Evolutionary conservation across 2,797 vertebrate genomes (phyloP).

Genomic region (Microcaecilia unicolor): DNA sequence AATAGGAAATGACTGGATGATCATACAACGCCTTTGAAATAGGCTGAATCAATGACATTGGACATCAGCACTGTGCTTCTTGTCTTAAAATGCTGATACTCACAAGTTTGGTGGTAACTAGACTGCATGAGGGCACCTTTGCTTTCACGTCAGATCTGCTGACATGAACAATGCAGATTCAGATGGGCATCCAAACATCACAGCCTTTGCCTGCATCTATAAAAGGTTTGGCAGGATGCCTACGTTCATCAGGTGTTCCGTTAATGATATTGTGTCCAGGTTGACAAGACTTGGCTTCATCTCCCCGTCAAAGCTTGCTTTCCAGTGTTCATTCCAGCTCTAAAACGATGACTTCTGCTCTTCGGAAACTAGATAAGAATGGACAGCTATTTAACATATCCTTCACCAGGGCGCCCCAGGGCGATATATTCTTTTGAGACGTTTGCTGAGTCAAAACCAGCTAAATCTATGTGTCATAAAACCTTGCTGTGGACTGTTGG

Average conservation of each 20-base stretch:
- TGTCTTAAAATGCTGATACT: slow-evolving; percentile 39
- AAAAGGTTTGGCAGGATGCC: slow-evolving; percentile 43
- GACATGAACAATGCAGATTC: slow-evolving; percentile 41
- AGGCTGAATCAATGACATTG: slow-evolving; percentile 45
- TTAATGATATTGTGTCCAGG: slow-evolving; percentile 25
- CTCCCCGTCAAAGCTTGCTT: slow-evolving; percentile 2
- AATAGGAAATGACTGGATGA: slow-evolving; percentile 8
- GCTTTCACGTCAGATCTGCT: slow-evolving; percentile 55
- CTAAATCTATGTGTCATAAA: background rate
- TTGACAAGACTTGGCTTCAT: slow-evolving; percentile 28
- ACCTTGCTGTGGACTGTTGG: background rate
- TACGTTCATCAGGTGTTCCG: slow-evolving; percentile 16
- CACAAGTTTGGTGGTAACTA: slow-evolving; percentile 29
- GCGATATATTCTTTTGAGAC: too few species aligned
- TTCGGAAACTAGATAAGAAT: too few species aligned
- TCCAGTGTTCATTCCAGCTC: background rate
- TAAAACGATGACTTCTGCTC: too few species aligned
- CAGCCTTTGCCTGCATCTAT: slow-evolving; percentile 39
- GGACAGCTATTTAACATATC: too few species aligned
- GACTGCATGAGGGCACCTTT: slow-evolving; percentile 48
- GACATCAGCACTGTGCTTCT: slow-evolving; percentile 27
- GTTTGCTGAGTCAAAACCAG: too few species aligned
- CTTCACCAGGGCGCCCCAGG: too few species aligned
- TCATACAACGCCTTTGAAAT: slow-evolving; percentile 19
- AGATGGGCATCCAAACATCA: slow-evolving; percentile 39